Conservation (phyloP, 2,113 vertebrate species). For the Lutjanus erythropterus region DNA sequence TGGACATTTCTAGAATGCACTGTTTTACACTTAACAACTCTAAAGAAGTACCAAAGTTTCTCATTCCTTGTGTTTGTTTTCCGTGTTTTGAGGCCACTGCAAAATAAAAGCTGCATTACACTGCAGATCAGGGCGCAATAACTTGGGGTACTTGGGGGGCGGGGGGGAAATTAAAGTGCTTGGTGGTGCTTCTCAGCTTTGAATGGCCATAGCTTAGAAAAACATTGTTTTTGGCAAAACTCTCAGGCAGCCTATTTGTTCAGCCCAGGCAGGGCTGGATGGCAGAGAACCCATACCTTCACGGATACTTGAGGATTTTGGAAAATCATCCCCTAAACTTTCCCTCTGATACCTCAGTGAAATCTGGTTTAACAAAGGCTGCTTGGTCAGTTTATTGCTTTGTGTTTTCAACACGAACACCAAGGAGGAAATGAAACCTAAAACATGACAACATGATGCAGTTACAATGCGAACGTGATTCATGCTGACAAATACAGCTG, state of each 20-base stretch:
- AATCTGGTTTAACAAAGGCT: slow-evolving; percentile 7
- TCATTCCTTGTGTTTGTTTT: not conserved
- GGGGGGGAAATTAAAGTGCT: slow-evolving; percentile 65
- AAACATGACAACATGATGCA: not conserved
- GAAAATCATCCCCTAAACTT: slow-evolving; percentile 49
- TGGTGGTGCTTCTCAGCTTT: slow-evolving; percentile 29
- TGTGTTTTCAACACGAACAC: slow-evolving; percentile 6
- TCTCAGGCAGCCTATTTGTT: slow-evolving; percentile 14
- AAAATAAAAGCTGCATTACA: slow-evolving; percentile 31
- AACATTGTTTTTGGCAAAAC: slow-evolving; percentile 66
- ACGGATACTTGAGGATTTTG: slow-evolving; percentile 35
- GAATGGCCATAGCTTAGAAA: slow-evolving; percentile 40
- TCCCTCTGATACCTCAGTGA: slow-evolving; percentile 20
- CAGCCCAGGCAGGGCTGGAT: not conserved
- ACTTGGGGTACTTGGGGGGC: slow-evolving; percentile 46
- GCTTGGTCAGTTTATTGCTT: slow-evolving; percentile 26
- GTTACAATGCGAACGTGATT: not conserved
- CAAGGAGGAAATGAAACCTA: not conserved
- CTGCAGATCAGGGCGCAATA: slow-evolving; percentile 65
- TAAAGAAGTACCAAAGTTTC: not conserved
- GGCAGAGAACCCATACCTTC: slow-evolving; percentile 7
- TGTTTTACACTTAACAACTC: no score
- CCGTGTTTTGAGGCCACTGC: not conserved
- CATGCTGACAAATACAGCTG: not conserved
- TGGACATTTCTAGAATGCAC: no score